Conservation (phyloP, 2,113 vertebrate genomes). For the Alaudala cheleensis region DNA sequence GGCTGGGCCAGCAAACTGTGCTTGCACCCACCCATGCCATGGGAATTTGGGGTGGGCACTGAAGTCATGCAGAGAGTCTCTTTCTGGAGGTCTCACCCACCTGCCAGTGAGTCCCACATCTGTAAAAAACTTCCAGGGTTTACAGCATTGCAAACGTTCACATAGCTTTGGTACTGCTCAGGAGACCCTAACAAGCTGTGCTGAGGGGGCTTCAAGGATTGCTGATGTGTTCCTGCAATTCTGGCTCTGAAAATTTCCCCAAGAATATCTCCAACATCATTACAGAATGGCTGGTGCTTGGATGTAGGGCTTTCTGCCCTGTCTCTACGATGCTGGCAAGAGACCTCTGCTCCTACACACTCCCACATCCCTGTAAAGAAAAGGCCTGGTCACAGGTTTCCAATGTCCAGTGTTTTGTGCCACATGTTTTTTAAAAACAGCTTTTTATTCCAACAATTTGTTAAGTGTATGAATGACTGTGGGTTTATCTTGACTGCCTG, state of each 20-base stretch:
- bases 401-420: neutral
- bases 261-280: neutral
- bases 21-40: neutral
- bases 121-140: neutral
- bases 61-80: neutral
- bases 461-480: constrained; percentile 13
- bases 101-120: neutral
- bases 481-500: constrained; percentile 50
- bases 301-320: neutral
- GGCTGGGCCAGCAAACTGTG: neutral
- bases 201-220: neutral
- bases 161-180: neutral
- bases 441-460: neutral
- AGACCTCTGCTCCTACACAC: neutral
- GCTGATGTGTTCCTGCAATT: neutral
- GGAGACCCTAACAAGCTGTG: neutral
- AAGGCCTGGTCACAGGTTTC: neutral
- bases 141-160: neutral
- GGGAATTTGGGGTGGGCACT: neutral
- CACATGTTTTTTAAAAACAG: neutral
- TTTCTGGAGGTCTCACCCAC: neutral
- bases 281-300: neutral
- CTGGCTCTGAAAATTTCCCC: neutral
- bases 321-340: neutral
- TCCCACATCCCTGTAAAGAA: neutral